These are phyloP conservation scores for Gari tellinella DNA, from an alignment of 2,888 invertebrate genomes.

Conservation along the genomic window DNA sequence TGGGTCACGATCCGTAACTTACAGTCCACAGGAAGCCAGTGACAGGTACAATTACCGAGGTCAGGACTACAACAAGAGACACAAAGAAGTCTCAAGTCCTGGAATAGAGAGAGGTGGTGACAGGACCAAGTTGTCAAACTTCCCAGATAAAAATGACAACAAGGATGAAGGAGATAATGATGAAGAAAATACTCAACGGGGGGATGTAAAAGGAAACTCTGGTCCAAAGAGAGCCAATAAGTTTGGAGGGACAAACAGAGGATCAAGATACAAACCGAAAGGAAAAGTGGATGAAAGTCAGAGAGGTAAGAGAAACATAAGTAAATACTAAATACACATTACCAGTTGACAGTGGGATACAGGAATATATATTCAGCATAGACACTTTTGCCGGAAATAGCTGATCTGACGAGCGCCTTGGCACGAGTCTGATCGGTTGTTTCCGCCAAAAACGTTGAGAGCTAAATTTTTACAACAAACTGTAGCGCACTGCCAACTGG, in stretches of 20 bases:
- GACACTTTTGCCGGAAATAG: too few relatives aligned
- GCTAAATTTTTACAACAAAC: too few relatives aligned
- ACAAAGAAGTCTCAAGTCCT: conserved; percentile 26
- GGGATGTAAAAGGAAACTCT: background rate
- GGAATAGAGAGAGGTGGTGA: conserved; percentile 43
- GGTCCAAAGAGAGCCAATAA: background rate
- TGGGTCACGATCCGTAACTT: conserved; percentile 10
- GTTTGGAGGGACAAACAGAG: conserved; percentile 23
- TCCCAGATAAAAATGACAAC: background rate
- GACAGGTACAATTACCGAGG: conserved; percentile 51
- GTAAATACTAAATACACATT: too few relatives aligned
- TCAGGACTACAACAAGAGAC: conserved; percentile 55
- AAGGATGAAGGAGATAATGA: conserved; percentile 2
- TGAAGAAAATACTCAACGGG: background rate
- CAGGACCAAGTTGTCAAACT: conserved; percentile 29
- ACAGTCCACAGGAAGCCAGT: conserved; percentile 16
- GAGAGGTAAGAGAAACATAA: conserved; percentile 62
- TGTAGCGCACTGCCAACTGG: too few relatives aligned
- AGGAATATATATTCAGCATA: too few relatives aligned
- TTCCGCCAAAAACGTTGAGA: too few relatives aligned
- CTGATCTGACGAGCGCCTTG: too few relatives aligned
- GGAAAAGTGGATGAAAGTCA: conserved; percentile 67
- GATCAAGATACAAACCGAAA: conserved; percentile 27
- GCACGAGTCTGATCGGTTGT: too few relatives aligned
- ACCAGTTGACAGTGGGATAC: too few relatives aligned